phyloP scores from a whole-genome alignment of 2,888 invertebrate species.

The Clitarchus hookeri region DNA sequence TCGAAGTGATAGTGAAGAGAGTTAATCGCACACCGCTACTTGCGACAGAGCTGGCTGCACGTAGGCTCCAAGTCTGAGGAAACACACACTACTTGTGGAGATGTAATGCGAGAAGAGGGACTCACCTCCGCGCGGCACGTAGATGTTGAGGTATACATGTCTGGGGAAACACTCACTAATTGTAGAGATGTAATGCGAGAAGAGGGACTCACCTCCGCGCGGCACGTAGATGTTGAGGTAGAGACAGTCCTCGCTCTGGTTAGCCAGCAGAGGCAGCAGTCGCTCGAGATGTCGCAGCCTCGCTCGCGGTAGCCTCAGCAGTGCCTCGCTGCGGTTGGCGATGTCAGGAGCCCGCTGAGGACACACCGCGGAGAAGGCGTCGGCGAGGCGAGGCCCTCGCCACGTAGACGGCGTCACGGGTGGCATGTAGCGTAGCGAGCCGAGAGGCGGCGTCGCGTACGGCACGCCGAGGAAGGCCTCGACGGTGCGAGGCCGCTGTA shows the following conservation, averaged over 20 bases:
- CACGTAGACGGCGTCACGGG: constrained; percentile 91
- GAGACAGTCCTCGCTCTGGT: constrained; percentile 97
- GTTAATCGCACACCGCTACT: no score
- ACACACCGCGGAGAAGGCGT: constrained; percentile 83
- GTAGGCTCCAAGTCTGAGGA: no score
- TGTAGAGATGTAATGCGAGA: no score
- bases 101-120: no score
- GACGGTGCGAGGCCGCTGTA: constrained; percentile 74
- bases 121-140: constrained; percentile 82
- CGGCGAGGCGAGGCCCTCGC: constrained; percentile 79
- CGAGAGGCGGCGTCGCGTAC: constrained; percentile 90
- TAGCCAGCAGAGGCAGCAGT: constrained; percentile 79
- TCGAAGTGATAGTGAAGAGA: no score
- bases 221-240: constrained; percentile 97
- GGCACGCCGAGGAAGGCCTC: constrained; percentile 93
- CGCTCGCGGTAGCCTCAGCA: constrained; percentile 78
- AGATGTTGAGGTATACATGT: constrained; percentile 97
- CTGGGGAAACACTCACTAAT: no score
- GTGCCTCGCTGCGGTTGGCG: constrained; percentile 56
- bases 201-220: constrained; percentile 67
- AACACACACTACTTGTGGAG: no score
- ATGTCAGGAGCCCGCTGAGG: constrained; percentile 73
- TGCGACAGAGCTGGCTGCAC: no score
- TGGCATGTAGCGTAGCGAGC: constrained; percentile 92
- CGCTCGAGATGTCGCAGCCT: constrained; percentile 84